A percentile compares a stretch with the other conserved stretches of the same genome.
phyloP scores from a whole-genome alignment of 2,113 vertebrate species.

The Hydrochoerus hydrochaeris region DNA sequence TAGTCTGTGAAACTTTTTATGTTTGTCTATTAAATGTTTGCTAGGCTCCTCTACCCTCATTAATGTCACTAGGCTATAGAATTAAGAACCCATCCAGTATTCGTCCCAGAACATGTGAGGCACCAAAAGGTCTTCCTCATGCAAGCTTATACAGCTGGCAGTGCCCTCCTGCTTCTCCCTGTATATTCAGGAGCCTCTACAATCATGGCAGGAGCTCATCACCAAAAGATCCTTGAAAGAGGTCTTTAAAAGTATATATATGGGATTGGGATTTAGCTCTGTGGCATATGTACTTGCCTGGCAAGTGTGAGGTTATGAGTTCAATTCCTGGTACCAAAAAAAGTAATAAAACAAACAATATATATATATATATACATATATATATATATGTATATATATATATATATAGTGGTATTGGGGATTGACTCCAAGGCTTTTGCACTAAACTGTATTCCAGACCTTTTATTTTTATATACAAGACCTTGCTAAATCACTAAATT shows the following conservation, averaged over 20 bases:
- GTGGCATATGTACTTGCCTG: no score
- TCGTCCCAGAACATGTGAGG: background rate
- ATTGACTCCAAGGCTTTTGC: background rate
- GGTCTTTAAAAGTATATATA: background rate
- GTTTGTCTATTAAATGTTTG: slow-evolving; percentile 77
- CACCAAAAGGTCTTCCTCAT: background rate
- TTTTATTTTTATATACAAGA: background rate
- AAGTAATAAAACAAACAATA: no score
- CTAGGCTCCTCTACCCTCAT: slow-evolving; percentile 62
- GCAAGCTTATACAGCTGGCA: background rate
- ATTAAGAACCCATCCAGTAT: slow-evolving; percentile 34
- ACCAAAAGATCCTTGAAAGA: background rate
- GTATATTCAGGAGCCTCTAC: background rate
- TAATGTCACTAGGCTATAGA: slow-evolving; percentile 64
- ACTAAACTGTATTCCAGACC: background rate
- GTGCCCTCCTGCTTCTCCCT: background rate
- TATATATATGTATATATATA: no score
- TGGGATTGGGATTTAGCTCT: no score
- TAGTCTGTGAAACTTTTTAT: slow-evolving; percentile 77
- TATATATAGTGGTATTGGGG: background rate
- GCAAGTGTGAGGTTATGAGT: no score
- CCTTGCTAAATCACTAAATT: background rate
- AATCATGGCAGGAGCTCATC: background rate
- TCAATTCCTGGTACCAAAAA: no score
- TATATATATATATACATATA: no score